phyloP scores from a whole-genome alignment of 2,797 vertebrate genomes.

The Trichosurus vulpecula region DNA sequence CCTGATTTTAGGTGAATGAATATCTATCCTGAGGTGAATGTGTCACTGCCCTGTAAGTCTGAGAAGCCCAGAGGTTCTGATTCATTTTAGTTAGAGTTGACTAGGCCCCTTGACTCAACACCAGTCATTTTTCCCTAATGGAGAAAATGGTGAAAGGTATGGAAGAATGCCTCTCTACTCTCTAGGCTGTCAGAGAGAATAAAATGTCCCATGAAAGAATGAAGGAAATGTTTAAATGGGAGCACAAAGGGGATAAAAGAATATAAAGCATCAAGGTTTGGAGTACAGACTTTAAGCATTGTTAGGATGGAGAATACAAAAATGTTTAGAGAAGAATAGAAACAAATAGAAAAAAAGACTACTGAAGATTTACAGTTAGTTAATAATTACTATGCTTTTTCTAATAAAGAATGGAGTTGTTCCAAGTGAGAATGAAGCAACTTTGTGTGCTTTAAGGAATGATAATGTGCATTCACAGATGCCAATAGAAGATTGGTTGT shows the following conservation, averaged over 20 bases:
- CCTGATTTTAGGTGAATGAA: not conserved
- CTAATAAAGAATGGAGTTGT: not conserved
- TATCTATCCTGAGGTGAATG: not conserved
- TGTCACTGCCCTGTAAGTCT: not conserved
- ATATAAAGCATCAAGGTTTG: not conserved
- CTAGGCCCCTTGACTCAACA: not conserved
- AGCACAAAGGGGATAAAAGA: not conserved
- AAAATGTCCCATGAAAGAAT: not conserved
- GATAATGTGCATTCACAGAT: not conserved
- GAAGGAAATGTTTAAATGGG: not conserved
- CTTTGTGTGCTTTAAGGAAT: not conserved
- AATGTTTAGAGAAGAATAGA: no score
- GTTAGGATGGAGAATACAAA: no score
- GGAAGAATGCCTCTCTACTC: not conserved
- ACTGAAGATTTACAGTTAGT: not conserved
- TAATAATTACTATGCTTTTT: not conserved
- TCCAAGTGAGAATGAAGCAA: not conserved
- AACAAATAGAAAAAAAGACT: no score
- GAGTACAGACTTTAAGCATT: no score
- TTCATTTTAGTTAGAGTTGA: not conserved
- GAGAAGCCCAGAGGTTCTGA: not conserved
- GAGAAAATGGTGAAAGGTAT: not conserved
- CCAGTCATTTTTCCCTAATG: not conserved
- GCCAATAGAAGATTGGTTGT: not conserved
- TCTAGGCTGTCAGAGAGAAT: not conserved